Percentiles rank a stretch among this genome's conserved stretches.
These are phyloP conservation scores for Charadrius vociferus DNA, from an alignment of 2,113 vertebrate species.

Conservation along the genomic window DNA sequence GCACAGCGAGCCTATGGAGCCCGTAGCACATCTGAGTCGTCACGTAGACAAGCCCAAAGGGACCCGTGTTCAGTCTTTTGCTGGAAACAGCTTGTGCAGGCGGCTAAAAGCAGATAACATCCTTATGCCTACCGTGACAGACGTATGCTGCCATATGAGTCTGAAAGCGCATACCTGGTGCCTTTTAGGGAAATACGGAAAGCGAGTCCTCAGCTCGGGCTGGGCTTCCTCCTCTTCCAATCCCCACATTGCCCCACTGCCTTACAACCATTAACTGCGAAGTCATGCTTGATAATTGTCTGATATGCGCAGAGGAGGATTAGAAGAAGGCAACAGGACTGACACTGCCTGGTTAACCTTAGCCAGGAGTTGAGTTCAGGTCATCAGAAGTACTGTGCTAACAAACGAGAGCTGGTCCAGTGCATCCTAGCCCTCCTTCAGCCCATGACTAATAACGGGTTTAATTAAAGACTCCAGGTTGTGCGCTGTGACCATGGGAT, in stretches of 20 bases:
- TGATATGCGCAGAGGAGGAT: background rate
- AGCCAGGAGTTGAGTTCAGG: background rate
- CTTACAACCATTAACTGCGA: rapidly evolving
- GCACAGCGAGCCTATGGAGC: rapidly evolving
- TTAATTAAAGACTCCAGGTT: background rate
- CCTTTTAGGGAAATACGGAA: background rate
- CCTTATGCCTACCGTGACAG: background rate
- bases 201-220: background rate
- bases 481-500: rapidly evolving
- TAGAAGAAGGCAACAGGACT: rapidly evolving
- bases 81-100: background rate
- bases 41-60: background rate
- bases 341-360: background rate
- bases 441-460: rapidly evolving
- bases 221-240: background rate
- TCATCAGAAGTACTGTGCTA: background rate
- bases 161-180: background rate
- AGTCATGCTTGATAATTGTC: rapidly evolving
- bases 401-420: rapidly evolving
- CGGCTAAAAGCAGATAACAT: background rate
- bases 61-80: background rate
- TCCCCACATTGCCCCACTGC: background rate
- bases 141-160: rapidly evolving
- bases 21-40: background rate
- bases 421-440: background rate